Evolutionary conservation across 2,888 invertebrate genomes (phyloP), one percentile per base, ranked within the genome.

Genomic region (Eretmocerus hayati): DNA sequence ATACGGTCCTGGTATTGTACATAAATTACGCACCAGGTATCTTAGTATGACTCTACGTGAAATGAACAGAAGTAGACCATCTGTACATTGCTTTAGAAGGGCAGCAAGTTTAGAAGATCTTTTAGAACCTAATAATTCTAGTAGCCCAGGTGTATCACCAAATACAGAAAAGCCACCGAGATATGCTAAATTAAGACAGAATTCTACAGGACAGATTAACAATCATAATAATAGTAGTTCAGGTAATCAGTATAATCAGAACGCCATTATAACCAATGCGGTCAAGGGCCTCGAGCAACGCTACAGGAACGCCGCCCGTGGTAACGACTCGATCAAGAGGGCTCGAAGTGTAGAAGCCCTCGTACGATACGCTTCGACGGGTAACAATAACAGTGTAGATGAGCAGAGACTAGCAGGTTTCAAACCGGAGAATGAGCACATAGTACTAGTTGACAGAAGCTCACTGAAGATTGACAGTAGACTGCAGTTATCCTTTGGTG

Each of bases 1-100:
- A 66, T 91, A 92, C 75, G 92, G 92, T 1, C 92, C 92, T 43
- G 91, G 92, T 49, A 91, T 92, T 65, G 92, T 92, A 32, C 89
- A 87, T 65, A 86, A 86, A 62, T 78, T 92, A 58, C 84, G 88
- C 68, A 87, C 88, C 66, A 85, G 89, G 66, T 92, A 91, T 70
- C 78, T 92, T 55, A 89, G 87, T 69, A 78, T 91, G 57, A 88
- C 91, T 9, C 73, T 90, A 54, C 78, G 90, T n/a, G 87, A 87
- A 61, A 74, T 69, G 57, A 73, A 72, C 48, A 77, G 78, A 51
- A 78, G 78, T 35, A 78, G 87, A 4, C 82, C 83, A 6, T 81
- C 84, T 15, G 81, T 89, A 54, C 74, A 79, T 55, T 74, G 74
- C 44, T 75, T 89, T 63, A 78, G 91, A 20, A 81, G 90, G 58